Conservation (phyloP, 1,140 invertebrate species). For the Wasmannia auropunctata region DNA sequence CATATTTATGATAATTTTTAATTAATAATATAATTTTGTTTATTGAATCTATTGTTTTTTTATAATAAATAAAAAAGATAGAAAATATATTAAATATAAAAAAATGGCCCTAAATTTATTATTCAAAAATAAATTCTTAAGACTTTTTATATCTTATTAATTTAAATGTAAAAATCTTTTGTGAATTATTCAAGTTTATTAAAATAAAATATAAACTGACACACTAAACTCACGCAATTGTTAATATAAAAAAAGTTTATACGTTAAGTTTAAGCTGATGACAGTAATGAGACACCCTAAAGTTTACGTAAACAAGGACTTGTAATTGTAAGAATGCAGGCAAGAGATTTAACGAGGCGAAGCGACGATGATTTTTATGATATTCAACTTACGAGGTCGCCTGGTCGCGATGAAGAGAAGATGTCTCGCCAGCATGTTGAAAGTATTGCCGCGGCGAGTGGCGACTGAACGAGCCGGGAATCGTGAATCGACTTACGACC, state of each 20-base stretch:
- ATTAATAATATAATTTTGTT: neutral
- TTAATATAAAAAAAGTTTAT: neutral
- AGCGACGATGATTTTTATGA: neutral
- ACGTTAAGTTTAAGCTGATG: neutral
- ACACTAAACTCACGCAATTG: neutral
- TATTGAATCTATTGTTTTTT: neutral
- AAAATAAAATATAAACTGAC: neutral
- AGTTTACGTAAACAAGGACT: neutral
- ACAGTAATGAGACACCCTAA: neutral
- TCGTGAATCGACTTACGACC: slow-evolving; percentile 56
- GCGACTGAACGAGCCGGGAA: slow-evolving; percentile 39
- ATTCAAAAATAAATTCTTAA: neutral
- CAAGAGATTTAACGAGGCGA: neutral
- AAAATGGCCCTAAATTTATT: neutral
- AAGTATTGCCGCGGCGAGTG: slow-evolving; percentile 27
- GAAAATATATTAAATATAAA: neutral
- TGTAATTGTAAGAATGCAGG: neutral
- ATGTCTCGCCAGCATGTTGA: slow-evolving; percentile 82
- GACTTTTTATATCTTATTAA: neutral
- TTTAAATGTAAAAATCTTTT: neutral
- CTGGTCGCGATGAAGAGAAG: slow-evolving; percentile 82
- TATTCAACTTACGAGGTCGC: slow-evolving; percentile 79
- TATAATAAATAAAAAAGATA: neutral
- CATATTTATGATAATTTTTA: neutral
- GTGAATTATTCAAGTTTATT: neutral